Conservation (phyloP, 2,888 invertebrate species). For the Arrhopalites spinosus region DNA sequence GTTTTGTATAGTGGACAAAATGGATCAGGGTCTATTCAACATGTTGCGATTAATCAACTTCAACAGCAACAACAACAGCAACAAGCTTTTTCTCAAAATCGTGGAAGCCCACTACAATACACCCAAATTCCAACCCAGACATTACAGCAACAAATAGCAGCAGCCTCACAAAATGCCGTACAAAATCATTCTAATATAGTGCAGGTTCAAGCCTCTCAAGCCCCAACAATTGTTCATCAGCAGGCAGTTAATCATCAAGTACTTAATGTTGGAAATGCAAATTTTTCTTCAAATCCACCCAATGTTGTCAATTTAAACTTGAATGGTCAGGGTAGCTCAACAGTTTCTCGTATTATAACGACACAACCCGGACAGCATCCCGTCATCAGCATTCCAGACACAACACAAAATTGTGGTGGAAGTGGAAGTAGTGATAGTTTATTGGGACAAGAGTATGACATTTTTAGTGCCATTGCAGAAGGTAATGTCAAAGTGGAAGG, state of each 20-base stretch:
- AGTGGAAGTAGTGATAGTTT: constrained; percentile 38
- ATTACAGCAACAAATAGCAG: constrained; percentile 25
- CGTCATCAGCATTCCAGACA: constrained; percentile 56
- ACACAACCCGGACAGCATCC: constrained; percentile 55
- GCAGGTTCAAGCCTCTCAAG: constrained; percentile 50
- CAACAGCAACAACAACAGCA: constrained; percentile 36
- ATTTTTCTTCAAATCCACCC: neutral
- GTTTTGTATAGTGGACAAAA: constrained; percentile 53
- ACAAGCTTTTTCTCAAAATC: constrained; percentile 42
- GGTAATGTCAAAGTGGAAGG: constrained; percentile 39
- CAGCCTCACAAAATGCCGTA: constrained; percentile 1
- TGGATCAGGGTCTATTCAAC: constrained; percentile 41
- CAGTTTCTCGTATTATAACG: constrained; percentile 52
- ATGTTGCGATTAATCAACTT: constrained; percentile 37
- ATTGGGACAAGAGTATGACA: constrained; percentile 50
- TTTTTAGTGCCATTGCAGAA: constrained; percentile 48
- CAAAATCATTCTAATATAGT: constrained; percentile 41
- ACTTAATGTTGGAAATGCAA: constrained; percentile 40
- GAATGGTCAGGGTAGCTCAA: constrained; percentile 52
- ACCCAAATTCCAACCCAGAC: constrained; percentile 16
- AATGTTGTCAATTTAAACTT: constrained; percentile 44
- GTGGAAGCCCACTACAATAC: constrained; percentile 36
- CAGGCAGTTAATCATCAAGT: constrained; percentile 49
- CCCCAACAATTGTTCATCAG: constrained; percentile 42
- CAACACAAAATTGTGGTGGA: constrained; percentile 49